A percentile compares a stretch with the other conserved stretches of the same genome.
These are phyloP conservation scores for Apaloderma vittatum DNA, from an alignment of 2,113 vertebrate genomes.

Conservation along the genomic window DNA sequence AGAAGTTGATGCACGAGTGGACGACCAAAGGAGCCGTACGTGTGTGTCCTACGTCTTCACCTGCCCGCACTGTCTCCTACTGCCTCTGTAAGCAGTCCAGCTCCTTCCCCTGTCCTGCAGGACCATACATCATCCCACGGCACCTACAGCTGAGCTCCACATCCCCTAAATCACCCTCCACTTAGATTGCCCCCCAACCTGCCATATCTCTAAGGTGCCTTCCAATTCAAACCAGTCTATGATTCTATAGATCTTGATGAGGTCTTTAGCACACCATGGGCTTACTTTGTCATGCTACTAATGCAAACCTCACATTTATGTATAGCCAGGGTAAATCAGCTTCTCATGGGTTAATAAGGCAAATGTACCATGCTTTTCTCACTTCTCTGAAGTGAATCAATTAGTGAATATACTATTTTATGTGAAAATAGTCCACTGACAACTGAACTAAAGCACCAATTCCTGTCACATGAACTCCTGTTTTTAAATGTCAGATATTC, in stretches of 20 bases:
- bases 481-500: not conserved
- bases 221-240: too few species aligned
- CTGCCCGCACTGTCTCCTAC: not conserved
- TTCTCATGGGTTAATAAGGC: not conserved
- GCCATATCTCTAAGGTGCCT: too few species aligned
- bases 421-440: not conserved
- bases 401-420: not conserved
- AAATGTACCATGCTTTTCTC: not conserved
- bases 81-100: not conserved
- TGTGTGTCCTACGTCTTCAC: not conserved
- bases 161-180: accelerated
- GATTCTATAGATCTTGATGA: not conserved
- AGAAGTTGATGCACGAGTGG: not conserved
- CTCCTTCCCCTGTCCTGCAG: not conserved
- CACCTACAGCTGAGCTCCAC: not conserved
- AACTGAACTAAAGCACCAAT: not conserved
- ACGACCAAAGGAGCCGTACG: not conserved
- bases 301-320: not conserved
- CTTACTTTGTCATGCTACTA: not conserved
- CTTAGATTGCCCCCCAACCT: not conserved
- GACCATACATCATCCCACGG: not conserved
- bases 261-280: not conserved
- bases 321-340: not conserved
- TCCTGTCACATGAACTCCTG: not conserved
- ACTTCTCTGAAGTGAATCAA: not conserved